Base-by-base conservation (phyloP, 2,888 invertebrate species). In the Coleophora flavipennella region DNA sequence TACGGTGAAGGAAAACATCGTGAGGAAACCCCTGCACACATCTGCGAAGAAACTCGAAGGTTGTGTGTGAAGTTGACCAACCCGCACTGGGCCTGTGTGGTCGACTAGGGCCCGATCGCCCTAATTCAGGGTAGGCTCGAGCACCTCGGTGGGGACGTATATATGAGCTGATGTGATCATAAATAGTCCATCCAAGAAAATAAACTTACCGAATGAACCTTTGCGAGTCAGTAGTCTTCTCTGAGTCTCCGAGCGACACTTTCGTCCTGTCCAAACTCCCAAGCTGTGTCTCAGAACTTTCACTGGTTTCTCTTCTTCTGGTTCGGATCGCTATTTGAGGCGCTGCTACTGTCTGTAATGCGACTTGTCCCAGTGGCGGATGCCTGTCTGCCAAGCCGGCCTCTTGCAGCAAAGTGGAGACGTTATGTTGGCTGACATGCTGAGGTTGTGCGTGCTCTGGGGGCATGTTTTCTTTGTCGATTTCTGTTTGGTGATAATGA, bases 261-360 rank as follows among this genome's bases (percentile, higher is more conserved):
- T 68, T 74, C 0, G 83, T 83, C 12, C 83, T 59, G 40, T 83
- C 83, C 12, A 80, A 45, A 42, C 83, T 83, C 2, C 83, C 83
- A 13, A 79, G 42, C 1, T 58, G 78, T 0, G 80, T 73, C 39
- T 81, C 81, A 0, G 70, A 64, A 4, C 55, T 46, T 1, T 61
- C 66, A 40, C 71, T 71, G 0, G 36, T 25, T 10, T 8, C 6
- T 8, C 38, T 12, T 6, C 20, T 9, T 20, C 31, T 35, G 13
- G 8, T 20, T 11, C 29, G 29, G 8, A n/a, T 31, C 9, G 25
- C 13, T 13, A 13, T 4, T 8, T 33, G 6, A 13, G 31, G 31
- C 8, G 12, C 10, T 3, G 10, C 8, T 10, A 9, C n/a, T 3
- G 20, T 20, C 10, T 9, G 20, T n/a, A 2, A 25, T 27, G 13